Evolutionary conservation across 2,888 invertebrate species (phyloP).

Genomic region (Hyles lineata): DNA sequence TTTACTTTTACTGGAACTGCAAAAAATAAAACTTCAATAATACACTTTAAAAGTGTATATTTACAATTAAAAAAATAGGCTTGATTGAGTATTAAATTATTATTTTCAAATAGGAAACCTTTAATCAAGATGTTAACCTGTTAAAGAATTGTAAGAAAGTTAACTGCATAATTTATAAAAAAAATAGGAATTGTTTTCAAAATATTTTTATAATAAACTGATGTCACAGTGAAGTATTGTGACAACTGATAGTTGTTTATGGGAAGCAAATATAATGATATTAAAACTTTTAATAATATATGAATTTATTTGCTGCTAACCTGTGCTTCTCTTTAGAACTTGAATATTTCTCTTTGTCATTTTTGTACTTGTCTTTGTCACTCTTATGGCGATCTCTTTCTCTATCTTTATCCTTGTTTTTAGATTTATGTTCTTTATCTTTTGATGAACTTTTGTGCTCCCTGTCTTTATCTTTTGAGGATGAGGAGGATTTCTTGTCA

Average conservation of each 20-base stretch:
- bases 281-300: background rate
- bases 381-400: slow-evolving; percentile 75
- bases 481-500: slow-evolving; percentile 65
- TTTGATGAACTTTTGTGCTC: slow-evolving; percentile 68
- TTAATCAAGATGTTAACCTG: background rate
- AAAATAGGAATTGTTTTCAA: background rate
- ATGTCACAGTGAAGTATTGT: slow-evolving; percentile 14
- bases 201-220: background rate
- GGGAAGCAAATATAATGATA: background rate
- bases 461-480: slow-evolving; percentile 65
- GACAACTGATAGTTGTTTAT: slow-evolving; percentile 7
- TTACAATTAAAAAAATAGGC: background rate
- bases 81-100: background rate
- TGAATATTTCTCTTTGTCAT: slow-evolving; percentile 77
- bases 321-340: slow-evolving; percentile 86
- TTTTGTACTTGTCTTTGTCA: slow-evolving; percentile 75
- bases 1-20: slow-evolving; percentile 70
- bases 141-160: background rate
- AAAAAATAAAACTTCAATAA: slow-evolving; percentile 2
- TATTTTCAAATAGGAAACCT: background rate
- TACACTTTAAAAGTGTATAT: background rate
- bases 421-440: slow-evolving; percentile 81
- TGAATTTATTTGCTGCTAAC: slow-evolving; percentile 49
- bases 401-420: slow-evolving; percentile 59
- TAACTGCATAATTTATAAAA: slow-evolving; percentile 21